phyloP scores from a whole-genome alignment of 2,888 invertebrate genomes.

The Monoplex corrugatus region DNA sequence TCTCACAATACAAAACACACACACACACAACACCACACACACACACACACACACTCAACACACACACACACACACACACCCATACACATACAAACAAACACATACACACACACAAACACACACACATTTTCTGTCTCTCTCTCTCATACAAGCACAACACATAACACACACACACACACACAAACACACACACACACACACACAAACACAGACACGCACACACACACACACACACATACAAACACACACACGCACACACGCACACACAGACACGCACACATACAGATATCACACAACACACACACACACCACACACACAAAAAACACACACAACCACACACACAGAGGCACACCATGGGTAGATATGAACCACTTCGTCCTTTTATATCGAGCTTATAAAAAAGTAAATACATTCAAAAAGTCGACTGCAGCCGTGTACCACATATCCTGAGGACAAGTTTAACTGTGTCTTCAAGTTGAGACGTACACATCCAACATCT shows the following conservation, averaged over 20 bases:
- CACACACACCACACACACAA: neutral
- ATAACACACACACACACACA: neutral
- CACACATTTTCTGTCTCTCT: too few relatives aligned
- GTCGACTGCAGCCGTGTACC: too few relatives aligned
- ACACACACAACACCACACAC: neutral
- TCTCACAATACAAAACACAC: neutral
- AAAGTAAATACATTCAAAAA: too few relatives aligned
- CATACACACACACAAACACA: neutral
- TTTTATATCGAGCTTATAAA: too few relatives aligned
- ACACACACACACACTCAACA: neutral
- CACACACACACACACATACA: too few relatives aligned
- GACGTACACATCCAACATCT: neutral
- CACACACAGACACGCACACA: neutral
- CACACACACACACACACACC: neutral
- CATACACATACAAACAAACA: neutral
- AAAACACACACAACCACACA: too few relatives aligned
- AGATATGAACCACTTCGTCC: too few relatives aligned
- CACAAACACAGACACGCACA: neutral
- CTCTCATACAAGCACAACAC: neutral
- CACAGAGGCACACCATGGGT: too few relatives aligned
- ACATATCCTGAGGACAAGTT: too few relatives aligned
- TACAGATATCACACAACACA: neutral
- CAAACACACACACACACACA: neutral
- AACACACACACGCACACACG: neutral
- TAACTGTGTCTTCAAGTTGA: too few relatives aligned